Evolutionary conservation across 2,113 vertebrate species (phyloP).

Genomic region (Embiotoca jacksoni): DNA sequence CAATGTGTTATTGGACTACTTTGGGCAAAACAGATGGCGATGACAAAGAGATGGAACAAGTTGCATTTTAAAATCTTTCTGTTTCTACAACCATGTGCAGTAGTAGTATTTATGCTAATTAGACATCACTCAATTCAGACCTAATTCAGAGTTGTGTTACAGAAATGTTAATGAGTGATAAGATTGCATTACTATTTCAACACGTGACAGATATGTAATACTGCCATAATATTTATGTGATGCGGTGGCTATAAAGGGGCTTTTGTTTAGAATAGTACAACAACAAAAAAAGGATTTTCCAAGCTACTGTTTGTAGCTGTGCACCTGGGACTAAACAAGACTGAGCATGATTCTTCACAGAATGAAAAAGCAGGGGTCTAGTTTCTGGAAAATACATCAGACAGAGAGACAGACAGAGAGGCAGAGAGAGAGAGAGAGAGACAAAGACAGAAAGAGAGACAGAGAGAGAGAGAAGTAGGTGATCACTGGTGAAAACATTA

Average conservation of each 20-base stretch:
- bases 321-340: conserved; percentile 32
- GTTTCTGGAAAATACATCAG: conserved; percentile 66
- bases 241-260: background rate
- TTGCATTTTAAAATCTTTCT: background rate
- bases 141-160: no score
- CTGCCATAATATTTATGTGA: background rate
- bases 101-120: background rate
- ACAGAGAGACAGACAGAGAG: background rate
- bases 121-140: no score
- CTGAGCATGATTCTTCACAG: conserved; percentile 21
- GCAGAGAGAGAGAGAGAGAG: background rate
- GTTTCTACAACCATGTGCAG: background rate
- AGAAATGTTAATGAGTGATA: background rate
- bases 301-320: conserved; percentile 33
- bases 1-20: background rate
- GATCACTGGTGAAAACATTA: conserved; percentile 63
- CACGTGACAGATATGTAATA: background rate
- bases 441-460: conserved; percentile 6
- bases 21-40: background rate
- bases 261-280: background rate
- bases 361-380: conserved; percentile 35
- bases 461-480: conserved; percentile 47
- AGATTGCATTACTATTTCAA: background rate
- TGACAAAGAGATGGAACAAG: background rate
- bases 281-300: conserved; percentile 21